These are phyloP conservation scores for Mesembrinibis cayennensis DNA, from an alignment of 2,113 vertebrate genomes.

Conservation along the genomic window DNA sequence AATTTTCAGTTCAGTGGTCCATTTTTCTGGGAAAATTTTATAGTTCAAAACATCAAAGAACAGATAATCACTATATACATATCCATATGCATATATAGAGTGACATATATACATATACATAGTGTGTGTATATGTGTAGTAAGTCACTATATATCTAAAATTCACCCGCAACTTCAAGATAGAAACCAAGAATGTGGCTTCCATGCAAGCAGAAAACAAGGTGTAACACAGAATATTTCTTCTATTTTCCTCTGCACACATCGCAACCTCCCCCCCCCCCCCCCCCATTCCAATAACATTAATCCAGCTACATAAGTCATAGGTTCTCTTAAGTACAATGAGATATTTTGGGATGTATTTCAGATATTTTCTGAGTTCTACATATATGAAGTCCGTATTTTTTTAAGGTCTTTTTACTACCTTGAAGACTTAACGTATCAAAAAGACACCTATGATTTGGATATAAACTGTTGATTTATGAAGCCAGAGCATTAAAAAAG, in stretches of 20 bases:
- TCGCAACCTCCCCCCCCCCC: too few relatives aligned
- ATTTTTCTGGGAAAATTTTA: not conserved
- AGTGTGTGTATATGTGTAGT: too few relatives aligned
- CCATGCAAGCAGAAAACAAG: not conserved
- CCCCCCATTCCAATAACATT: not conserved
- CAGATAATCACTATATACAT: not conserved
- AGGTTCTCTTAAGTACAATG: not conserved
- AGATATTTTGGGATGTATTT: not conserved
- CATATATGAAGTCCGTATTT: not conserved
- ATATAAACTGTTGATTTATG: not conserved
- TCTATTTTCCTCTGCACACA: not conserved
- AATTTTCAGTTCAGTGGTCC: not conserved
- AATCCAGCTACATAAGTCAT: not conserved
- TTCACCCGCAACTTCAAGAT: not conserved
- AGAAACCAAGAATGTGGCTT: not conserved
- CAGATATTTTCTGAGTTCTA: not conserved
- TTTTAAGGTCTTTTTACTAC: not conserved
- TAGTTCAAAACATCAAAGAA: not conserved
- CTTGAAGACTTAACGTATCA: not conserved
- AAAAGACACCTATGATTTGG: not conserved
- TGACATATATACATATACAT: not conserved
- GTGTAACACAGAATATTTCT: not conserved
- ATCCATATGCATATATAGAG: not conserved
- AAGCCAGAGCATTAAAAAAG: not conserved
- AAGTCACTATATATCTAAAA: not conserved